Evolutionary conservation across 2,888 invertebrate genomes (phyloP).

Genomic region (Tridacna crocea): DNA sequence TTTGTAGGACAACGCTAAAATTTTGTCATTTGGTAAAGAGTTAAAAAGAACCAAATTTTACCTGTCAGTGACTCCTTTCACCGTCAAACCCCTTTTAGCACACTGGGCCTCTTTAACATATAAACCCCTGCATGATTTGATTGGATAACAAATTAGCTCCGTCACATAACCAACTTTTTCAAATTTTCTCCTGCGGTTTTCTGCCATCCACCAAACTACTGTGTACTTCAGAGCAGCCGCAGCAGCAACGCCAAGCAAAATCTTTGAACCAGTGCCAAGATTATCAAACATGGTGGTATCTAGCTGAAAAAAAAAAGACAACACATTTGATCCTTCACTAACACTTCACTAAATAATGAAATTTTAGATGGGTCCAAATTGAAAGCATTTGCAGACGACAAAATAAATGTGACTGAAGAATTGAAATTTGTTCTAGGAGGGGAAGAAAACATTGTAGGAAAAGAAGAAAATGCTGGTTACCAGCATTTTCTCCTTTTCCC

Average conservation of each 20-base stretch:
- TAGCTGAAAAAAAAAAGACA: neutral
- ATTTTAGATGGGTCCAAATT: too few species aligned
- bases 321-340: neutral
- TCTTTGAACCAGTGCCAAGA: conserved; percentile 33
- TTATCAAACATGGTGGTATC: conserved; percentile 31
- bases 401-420: too few species aligned
- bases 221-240: conserved; percentile 35
- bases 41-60: conserved; percentile 25
- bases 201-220: conserved; percentile 40
- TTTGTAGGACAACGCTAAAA: too few species aligned
- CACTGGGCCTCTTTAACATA: conserved; percentile 65
- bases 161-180: conserved; percentile 72
- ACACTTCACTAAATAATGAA: too few species aligned
- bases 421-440: too few species aligned
- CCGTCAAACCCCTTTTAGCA: conserved; percentile 67
- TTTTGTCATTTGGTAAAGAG: too few species aligned
- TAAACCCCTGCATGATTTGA: conserved; percentile 75
- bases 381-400: too few species aligned
- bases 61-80: conserved; percentile 73
- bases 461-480: too few species aligned
- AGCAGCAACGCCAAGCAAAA: conserved; percentile 38
- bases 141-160: conserved; percentile 72
- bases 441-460: too few species aligned
- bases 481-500: too few species aligned
- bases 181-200: conserved; percentile 47